phyloP scores from a whole-genome alignment of 2,888 invertebrate species.

The Diaprepes abbreviatus region DNA sequence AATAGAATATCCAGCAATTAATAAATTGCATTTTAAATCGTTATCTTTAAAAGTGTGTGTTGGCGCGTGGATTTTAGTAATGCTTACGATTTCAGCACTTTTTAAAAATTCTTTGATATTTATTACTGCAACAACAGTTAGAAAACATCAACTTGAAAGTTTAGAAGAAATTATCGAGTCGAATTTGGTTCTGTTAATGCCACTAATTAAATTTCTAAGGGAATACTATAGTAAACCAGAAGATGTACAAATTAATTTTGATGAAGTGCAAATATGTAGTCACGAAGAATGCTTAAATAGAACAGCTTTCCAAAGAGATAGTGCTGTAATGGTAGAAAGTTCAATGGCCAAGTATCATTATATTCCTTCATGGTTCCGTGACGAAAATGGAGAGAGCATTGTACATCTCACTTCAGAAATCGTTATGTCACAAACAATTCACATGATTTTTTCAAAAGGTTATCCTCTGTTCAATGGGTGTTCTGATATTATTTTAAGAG shows the following conservation, averaged over 20 bases:
- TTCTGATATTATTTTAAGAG: not conserved
- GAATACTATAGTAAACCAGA: not conserved
- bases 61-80: conserved; percentile 7
- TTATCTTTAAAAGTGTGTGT: not conserved
- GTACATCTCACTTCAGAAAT: conserved; percentile 5
- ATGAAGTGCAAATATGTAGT: not conserved
- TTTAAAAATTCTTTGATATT: conserved; percentile 16
- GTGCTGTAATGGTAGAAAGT: not conserved
- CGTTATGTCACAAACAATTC: not conserved
- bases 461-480: not conserved
- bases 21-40: not conserved
- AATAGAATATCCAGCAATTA: not conserved
- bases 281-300: conserved; percentile 1
- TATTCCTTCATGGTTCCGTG: not conserved
- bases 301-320: not conserved
- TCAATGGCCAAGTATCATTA: not conserved
- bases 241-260: not conserved
- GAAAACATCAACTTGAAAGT: not conserved
- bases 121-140: conserved; percentile 13
- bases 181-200: not conserved
- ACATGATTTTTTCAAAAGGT: conserved; percentile 17
- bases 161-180: not conserved
- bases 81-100: conserved; percentile 1
- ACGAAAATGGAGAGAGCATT: conserved; percentile 6
- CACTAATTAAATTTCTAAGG: not conserved